phyloP scores from a whole-genome alignment of 2,797 vertebrate species.

The Lophius americanus region DNA sequence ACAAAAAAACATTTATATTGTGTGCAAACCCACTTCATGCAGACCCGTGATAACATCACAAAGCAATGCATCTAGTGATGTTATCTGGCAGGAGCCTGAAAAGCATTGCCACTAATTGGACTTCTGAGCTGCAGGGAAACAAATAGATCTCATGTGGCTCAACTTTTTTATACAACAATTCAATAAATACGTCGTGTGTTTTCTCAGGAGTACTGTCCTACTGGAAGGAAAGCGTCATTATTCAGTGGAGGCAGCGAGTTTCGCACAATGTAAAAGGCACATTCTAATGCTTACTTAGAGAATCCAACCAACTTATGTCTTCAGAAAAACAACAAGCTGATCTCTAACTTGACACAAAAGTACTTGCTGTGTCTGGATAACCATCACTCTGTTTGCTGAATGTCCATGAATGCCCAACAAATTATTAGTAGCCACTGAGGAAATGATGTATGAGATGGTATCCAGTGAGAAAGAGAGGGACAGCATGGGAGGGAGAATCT shows the following conservation, averaged over 20 bases:
- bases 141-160: slow-evolving; percentile 49
- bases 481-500: slow-evolving; percentile 79
- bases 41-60: slow-evolving; percentile 81
- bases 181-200: slow-evolving; percentile 46
- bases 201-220: slow-evolving; percentile 56
- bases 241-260: slow-evolving; percentile 49
- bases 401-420: slow-evolving; percentile 58
- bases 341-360: slow-evolving; percentile 35
- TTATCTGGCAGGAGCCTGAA: slow-evolving; percentile 68
- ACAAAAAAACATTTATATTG: slow-evolving; percentile 59
- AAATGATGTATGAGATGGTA: slow-evolving; percentile 76
- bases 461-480: slow-evolving; percentile 78
- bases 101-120: slow-evolving; percentile 67
- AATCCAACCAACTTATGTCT: slow-evolving; percentile 72
- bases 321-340: slow-evolving; percentile 46
- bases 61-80: slow-evolving; percentile 81
- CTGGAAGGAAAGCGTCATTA: slow-evolving; percentile 63
- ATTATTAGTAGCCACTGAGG: slow-evolving; percentile 59
- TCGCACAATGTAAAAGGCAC: slow-evolving; percentile 35
- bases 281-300: slow-evolving; percentile 41
- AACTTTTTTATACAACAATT: slow-evolving; percentile 38
- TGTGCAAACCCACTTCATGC: slow-evolving; percentile 70
- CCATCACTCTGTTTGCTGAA: slow-evolving; percentile 41
- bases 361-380: slow-evolving; percentile 32
- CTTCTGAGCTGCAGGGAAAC: slow-evolving; percentile 64